Base-by-base conservation (phyloP, 2,888 invertebrate species). In the Chydorus sphaericus region DNA sequence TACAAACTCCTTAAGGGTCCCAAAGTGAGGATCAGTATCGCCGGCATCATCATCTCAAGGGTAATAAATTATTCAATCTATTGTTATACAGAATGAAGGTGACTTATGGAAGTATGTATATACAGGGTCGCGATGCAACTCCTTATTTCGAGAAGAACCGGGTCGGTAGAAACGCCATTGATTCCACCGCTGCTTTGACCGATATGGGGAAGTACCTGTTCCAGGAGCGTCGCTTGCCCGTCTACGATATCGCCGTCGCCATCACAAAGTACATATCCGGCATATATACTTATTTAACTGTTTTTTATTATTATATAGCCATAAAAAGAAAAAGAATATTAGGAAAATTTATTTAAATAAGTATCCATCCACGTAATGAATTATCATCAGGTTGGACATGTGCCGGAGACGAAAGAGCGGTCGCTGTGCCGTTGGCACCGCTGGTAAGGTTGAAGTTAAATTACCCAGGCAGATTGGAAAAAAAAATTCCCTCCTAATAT, bases 311-410 rank as follows among this genome's bases (percentile, higher is more conserved):
- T n/a, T n/a, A 2, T 2, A 16, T 36, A 4, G 14, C 14, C 14
- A n/a, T 36, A 36, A 36, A n/a, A 36, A 2, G 36, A 2, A 36
- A 36, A 16, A n/a, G n/a, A n/a, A n/a, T n/a, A n/a, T n/a, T n/a
- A n/a, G n/a, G n/a, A n/a, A n/a, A n/a, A n/a, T n/a, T n/a, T n/a
- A n/a, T n/a, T n/a, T n/a, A n/a, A n/a, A n/a, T n/a, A n/a, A n/a
- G n/a, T n/a, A n/a, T n/a, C n/a, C n/a, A n/a, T n/a, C n/a, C n/a
- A n/a, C n/a, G n/a, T n/a, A n/a, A n/a, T n/a, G n/a, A n/a, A n/a
- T n/a, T n/a, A n/a, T n/a, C n/a, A n/a, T n/a, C 84, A 91, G 91
- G 85, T 90, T 91, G 77, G 92, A 92, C 83, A 91, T 92, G 91
- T 92, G 92, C 81, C 85, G 92, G 70, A 82, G 90, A 73, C 82